Base-by-base conservation (phyloP, 2,888 invertebrate species). In the Eretmocerus hayati region DNA sequence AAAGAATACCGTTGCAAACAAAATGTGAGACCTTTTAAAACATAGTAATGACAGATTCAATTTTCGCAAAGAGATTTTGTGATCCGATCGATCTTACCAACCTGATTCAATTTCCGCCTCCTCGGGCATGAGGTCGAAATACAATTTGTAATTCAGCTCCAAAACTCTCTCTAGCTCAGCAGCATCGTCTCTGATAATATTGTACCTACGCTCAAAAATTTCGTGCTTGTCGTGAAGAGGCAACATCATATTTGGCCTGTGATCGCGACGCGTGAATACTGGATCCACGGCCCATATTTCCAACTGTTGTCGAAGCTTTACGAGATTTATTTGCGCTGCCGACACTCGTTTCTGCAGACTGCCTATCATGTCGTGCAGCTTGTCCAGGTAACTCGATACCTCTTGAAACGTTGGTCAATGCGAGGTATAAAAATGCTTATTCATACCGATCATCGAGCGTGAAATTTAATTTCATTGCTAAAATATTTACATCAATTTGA, bases 211-310 rank as follows among this genome's bases (percentile, higher is more conserved):
- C 19, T 75, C 62, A 18, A 81, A 74, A 56, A 80, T 74, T 4
- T 77, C 75, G 5, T 72, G 67, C 16, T 79, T 71, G 57, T 83
- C 83, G 4, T 69, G 71, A 2, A 81, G 73, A 22, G 77, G 77
- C 2, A 89, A 65, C 38, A 80, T 66, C 57, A 77, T 71, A 32
- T 77, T 77, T 8, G 77, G 76, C 60, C 80, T 81, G 1, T 76
- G 74, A 58, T 85, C 84, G 60, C 83, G 86, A 19, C 93, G 74
- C 62, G 83, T 80, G 64, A 86, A 87, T 6, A 94, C 72, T 0
- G 92, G 88, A 13, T 75, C 62, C 54, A 80, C 77, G 2, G 84
- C 84, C 91, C 92, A 93, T 0, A 74, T 72, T 2, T 78, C 75
- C 21, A 87, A 81, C 42, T 77, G 76, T 0, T 69, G 63, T 2